A percentile compares a stretch with the other conserved stretches of the same genome.
These are phyloP conservation scores for Dioctria linearis DNA, from an alignment of 2,888 invertebrate genomes.

Conservation along the genomic window DNA sequence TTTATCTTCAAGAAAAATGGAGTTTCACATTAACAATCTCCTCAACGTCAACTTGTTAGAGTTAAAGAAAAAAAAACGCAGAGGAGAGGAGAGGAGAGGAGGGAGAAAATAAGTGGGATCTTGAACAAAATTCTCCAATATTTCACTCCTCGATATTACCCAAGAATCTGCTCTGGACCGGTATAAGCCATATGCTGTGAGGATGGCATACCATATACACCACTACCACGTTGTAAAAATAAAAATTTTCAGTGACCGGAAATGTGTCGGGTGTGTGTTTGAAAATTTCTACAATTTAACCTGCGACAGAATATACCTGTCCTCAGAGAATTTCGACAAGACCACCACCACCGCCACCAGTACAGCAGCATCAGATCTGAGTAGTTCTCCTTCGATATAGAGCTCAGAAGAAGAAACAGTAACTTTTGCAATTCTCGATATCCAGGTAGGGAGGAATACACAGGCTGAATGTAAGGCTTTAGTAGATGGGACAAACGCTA, in stretches of 20 bases:
- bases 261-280: slow-evolving; percentile 5
- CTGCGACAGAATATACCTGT: slow-evolving; percentile 22
- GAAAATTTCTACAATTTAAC: slow-evolving; percentile 12
- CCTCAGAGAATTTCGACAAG: not conserved
- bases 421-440: not conserved
- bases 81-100: not conserved
- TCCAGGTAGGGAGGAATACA: not conserved
- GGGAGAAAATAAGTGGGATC: not conserved
- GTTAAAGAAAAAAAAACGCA: not conserved
- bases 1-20: slow-evolving; percentile 34
- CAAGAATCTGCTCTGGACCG: no score
- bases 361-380: not conserved
- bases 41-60: slow-evolving; percentile 12
- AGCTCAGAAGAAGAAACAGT: not conserved
- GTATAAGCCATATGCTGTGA: no score
- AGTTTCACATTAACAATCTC: slow-evolving; percentile 7
- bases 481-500: slow-evolving; percentile 23
- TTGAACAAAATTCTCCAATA: not conserved
- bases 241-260: slow-evolving; percentile 16
- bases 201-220: no score
- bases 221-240: not conserved
- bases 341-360: not conserved
- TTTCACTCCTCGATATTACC: not conserved
- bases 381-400: not conserved
- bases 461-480: not conserved